Evolutionary conservation across 2,888 invertebrate genomes (phyloP), one percentile per base, ranked within the genome.

Genomic region (Carabus problematicus): DNA sequence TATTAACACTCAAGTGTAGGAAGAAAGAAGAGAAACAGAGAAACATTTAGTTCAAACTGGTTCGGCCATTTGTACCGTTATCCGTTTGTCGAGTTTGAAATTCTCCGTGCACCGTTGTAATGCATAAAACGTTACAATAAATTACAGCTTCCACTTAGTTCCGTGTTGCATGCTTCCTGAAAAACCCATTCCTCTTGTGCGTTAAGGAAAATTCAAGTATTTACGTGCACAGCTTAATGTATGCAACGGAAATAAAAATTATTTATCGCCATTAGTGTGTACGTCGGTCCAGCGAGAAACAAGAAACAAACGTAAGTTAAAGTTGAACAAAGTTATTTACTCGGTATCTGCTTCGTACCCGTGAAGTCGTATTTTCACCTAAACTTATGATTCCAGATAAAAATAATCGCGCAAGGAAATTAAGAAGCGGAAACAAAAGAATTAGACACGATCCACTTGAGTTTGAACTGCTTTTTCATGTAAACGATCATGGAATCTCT

Each of bases 191-290:
- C 60, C 43, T 59, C 42, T 59, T 60, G 18, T 58, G n/a, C 29
- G 2, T 29, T 29, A 29, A 29, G 29, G 29, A 29, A 29, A 29
- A 29, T 11, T 45, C 11, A 45, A 45, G 56, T 43, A 56, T 52
- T 55, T 43, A 52, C 39, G 18, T 12, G 41, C 54, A 56, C 42
- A 55, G 55, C 12, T 54, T 64, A 56, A 64, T 64, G 19, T 64
- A 64, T 64, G 55, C 64, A 64, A 43, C 39, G 56, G 43, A 64
- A 56, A 56, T 56, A 64, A 56, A 64, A 64, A 64, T 64, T 56
- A 64, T 64, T 64, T 56, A 64, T 64, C 40, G 43, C 64, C 39
- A 64, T 55, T 56, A n/a, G n/a, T n/a, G n/a, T n/a, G 64, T 64
- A 55, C 11, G 45, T 45, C 45, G n/a, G n/a, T n/a, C n/a, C n/a